Conservation (phyloP, 2,113 vertebrate species). For the Oreotragus oreotragus region DNA sequence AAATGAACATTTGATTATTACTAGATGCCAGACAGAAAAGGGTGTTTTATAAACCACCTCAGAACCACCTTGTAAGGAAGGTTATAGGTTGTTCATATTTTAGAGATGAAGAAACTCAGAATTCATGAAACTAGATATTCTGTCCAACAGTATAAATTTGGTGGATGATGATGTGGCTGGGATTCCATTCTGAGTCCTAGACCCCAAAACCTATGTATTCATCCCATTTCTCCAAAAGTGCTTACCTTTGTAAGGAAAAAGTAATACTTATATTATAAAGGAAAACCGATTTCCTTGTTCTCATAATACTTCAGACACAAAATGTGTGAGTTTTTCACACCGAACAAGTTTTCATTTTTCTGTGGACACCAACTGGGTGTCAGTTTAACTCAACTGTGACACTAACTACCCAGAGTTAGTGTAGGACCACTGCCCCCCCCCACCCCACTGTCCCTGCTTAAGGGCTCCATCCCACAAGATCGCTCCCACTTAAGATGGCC, state of each 20-base stretch:
- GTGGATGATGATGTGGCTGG: not conserved
- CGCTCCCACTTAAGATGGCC: not conserved
- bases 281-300: not conserved
- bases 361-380: not conserved
- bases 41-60: not conserved
- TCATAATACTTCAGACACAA: not conserved
- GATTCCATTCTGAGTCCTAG: not conserved
- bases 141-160: not conserved
- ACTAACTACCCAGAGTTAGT: not conserved
- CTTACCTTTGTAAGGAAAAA: not conserved
- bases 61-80: not conserved
- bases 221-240: not conserved
- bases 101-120: not conserved
- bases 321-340: not conserved
- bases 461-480: not conserved
- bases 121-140: not conserved
- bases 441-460: fast-evolving
- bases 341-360: not conserved
- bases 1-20: not conserved
- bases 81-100: not conserved
- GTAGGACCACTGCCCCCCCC: fast-evolving
- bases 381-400: not conserved
- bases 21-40: not conserved
- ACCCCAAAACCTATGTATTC: not conserved
- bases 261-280: not conserved